Conservation (phyloP, 2,888 invertebrate species). For the Parnassius apollo region DNA sequence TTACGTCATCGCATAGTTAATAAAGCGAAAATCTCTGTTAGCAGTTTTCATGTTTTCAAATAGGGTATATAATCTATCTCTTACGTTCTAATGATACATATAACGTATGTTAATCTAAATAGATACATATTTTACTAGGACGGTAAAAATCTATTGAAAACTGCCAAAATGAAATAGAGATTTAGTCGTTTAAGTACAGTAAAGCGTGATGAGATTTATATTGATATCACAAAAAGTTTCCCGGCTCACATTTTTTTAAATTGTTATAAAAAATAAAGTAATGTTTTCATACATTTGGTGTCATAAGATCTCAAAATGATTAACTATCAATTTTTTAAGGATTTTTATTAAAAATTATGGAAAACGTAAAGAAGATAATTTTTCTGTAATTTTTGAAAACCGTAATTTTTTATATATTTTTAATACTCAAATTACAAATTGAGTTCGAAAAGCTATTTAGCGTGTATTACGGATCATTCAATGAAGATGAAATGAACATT, state of each 20-base stretch:
- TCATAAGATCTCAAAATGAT: too few relatives aligned
- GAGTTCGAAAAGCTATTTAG: too few relatives aligned
- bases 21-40: conserved; percentile 23
- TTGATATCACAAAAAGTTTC: not conserved
- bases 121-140: not conserved
- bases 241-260: not conserved
- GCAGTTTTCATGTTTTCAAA: conserved; percentile 21
- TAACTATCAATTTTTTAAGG: too few relatives aligned
- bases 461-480: too few relatives aligned
- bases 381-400: too few relatives aligned
- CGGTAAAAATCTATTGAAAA: conserved; percentile 6
- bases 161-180: conserved; percentile 24
- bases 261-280: too few relatives aligned
- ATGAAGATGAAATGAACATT: too few relatives aligned
- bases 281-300: too few relatives aligned
- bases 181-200: conserved; percentile 19
- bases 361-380: too few relatives aligned
- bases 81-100: not conserved
- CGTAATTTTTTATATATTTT: too few relatives aligned
- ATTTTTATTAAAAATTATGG: too few relatives aligned
- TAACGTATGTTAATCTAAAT: conserved; percentile 1
- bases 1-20: conserved; percentile 10
- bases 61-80: not conserved
- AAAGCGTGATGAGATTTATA: conserved; percentile 2
- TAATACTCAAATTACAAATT: too few relatives aligned